Base-by-base conservation (phyloP, 2,113 vertebrate genomes). In the Toxotes chatareus region DNA sequence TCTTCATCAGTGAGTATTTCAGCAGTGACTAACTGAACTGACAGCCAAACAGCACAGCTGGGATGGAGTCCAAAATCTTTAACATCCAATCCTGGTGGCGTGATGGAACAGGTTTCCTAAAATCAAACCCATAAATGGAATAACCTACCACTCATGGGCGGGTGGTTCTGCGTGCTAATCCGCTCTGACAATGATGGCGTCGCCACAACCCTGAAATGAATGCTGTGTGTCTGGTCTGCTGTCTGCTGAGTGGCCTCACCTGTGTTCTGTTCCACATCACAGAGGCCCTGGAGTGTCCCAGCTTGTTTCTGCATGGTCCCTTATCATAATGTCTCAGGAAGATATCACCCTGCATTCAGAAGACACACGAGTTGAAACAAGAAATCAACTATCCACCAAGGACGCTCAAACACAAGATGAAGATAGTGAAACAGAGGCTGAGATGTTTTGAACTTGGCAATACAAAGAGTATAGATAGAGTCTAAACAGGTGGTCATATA, bases 201-300 rank as follows among this genome's bases (percentile, higher is more conserved):
- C 60, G 11, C 44, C 38, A 19, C 66, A 72, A 73, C 0, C 46
- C 47, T 56, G 59, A 82, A 63, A 79, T 76, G 0, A 83, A 47
- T 21, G 14, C 44, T 13, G 68, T 60, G 1, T 21, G 46, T 65
- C 56, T 21, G 16, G 36, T 32, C 31, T 16, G 46, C 51, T 47
- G 47, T 68, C 70, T 76, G 57, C 11, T 67, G 21, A 6, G 31
- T 27, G 19, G 53, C 57, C 85, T 11, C 91, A 99, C 98, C 98
- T 99, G 98, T 0, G 97, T 98, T 90, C 98, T 95, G 94, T 99
- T 99, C 98, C 98, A 99, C 96, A 99, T 99, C 47, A 99, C 96
- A 0, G 97, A 98, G 3, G 98, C 98, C 84, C 98, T 94, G 0
- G 98, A 99, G 93, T 99, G 98, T 86, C 98, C 98, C 47, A 99